Evolutionary conservation across 2,797 vertebrate genomes (phyloP), one percentile per base, ranked within the genome.

Genomic region (Enteromius trimaculatus): DNA sequence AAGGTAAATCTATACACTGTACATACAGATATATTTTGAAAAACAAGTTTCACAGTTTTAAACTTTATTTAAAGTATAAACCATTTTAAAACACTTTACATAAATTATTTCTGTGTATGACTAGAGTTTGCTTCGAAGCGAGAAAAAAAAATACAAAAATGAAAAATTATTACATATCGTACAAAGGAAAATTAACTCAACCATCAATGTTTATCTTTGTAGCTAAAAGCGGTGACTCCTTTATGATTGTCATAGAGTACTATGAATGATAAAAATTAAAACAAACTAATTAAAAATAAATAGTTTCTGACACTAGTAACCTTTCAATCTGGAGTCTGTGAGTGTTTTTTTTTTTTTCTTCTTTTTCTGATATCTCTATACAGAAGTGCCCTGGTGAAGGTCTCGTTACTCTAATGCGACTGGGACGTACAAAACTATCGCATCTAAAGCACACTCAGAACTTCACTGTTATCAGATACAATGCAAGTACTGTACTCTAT

Each of bases 51-150:
- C 97, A 99, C 97, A 97, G 96, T 99, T 99, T 99, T 99, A 99
- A 97, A 99, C 97, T 99, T 99, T 99, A 99, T 99, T 96, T 95
- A 97, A 98, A 98, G 97, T 99, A 99, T 98, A 99, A 99, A 99
- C 97, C 96, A 96, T 97, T 97, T 96, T 92, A 91, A 99, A 99
- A 98, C 97, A 98, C 97, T 98, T 98, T 98, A 98, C 97, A 99
- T 99, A 99, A 98, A 98, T 98, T 97, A 88, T 95, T 94, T 98
- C 93, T 96, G 96, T 96, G 95, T 96, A 97, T 97, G 96, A 97
- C 97, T 98, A 98, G 95, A 97, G 96, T 97, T 97, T 96, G 97
- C 97, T 96, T 94, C 96, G 95, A 96, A 97, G 96, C 97, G 97
- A 29, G 53, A 77, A 75, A 31, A 21, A 34, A 6, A 97, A 97